phyloP scores from a whole-genome alignment of 2,888 invertebrate species.

The Synanthedon vespiformis region DNA sequence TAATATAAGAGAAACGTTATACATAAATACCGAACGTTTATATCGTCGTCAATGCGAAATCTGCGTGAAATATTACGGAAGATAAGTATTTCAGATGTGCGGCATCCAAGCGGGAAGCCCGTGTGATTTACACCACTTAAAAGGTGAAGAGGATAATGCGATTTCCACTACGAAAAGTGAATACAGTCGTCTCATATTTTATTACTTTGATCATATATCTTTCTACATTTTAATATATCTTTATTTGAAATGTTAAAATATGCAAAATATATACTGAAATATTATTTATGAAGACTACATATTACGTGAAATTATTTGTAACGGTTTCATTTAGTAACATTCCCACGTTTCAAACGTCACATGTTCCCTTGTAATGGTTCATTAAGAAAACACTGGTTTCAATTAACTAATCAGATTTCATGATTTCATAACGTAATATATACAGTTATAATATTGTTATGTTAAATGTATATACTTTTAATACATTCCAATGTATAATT shows the following conservation, averaged over 20 bases:
- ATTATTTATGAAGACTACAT: too few relatives aligned
- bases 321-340: conserved; percentile 19
- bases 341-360: conserved; percentile 53
- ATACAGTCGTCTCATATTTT: conserved; percentile 9
- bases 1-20: too few relatives aligned
- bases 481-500: too few relatives aligned
- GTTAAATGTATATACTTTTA: too few relatives aligned
- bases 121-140: conserved; percentile 13
- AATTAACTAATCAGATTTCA: conserved; percentile 30
- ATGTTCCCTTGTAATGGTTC: conserved; percentile 33
- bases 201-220: conserved; percentile 3
- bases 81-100: not conserved
- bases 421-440: conserved; percentile 24
- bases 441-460: too few relatives aligned
- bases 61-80: not conserved
- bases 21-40: too few relatives aligned
- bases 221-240: not conserved
- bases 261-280: too few relatives aligned
- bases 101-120: conserved; percentile 7
- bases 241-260: not conserved
- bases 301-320: too few relatives aligned
- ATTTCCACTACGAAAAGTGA: not conserved
- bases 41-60: too few relatives aligned
- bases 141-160: conserved; percentile 4
- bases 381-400: conserved; percentile 33